Evolutionary conservation across 2,797 vertebrate genomes (phyloP), one percentile per base, ranked within the genome.

Genomic region (Manis pentadactyla): DNA sequence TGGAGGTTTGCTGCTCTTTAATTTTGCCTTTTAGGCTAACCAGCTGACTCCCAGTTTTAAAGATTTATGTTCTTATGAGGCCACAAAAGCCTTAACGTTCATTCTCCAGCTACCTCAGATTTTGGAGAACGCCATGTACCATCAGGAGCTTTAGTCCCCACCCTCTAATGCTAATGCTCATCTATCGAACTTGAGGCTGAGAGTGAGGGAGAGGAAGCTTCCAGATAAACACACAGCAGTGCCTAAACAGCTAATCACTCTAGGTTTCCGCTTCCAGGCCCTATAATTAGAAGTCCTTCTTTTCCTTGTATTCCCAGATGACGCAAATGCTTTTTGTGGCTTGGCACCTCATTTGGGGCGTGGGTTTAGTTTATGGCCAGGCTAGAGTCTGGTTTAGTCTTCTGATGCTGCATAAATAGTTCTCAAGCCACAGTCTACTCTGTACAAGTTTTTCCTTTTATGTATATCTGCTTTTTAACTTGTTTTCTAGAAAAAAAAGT

Each of bases 251-350:
- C 99, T 99, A 99, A 99, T 99, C 99, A 99, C 99, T 99, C 98
- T 90, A 96, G 98, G 98, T 99, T 99, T 99, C 99, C 99, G 99
- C 99, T 99, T 99, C 99, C 99, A 99, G 99, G 99, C 99, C 99
- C 99, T 99, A 99, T 99, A 99, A 99, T 99, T 99, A 99, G 99
- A 99, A 99, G 99, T 98, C 99, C 99, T 99, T 99, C 99, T 99
- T 99, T 99, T 99, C 99, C 99, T 99, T 99, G 98, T 99, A 99
- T 99, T 99, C 99, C 99, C 99, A 99, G 99, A 99, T 99, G 99
- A 99, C 99, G 99, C 99, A 99, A 99, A 99, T 99, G 99, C 99
- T 99, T 99, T 99, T 99, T 99, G 99, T 99, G 99, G 99, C 99
- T 99, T 99, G 99, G 99, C 99, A 99, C 99, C 99, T 99, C 99